Conservation (phyloP, 2,888 invertebrate species). For the Odontocerum albicorne region DNA sequence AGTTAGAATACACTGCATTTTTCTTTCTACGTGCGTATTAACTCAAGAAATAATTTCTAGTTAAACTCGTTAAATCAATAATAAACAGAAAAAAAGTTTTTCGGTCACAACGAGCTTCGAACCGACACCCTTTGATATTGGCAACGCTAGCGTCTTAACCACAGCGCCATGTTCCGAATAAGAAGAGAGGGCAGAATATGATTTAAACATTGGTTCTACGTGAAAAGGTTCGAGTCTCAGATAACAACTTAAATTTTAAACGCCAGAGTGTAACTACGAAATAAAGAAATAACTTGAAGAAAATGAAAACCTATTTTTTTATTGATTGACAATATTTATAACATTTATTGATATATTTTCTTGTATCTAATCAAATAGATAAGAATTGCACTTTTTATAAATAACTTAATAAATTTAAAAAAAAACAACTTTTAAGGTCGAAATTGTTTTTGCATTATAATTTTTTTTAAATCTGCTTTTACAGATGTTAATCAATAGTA, state of each 20-base stretch:
- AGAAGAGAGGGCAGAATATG: background rate
- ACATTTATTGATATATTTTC: too few species aligned
- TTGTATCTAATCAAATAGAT: too few species aligned
- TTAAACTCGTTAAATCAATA: background rate
- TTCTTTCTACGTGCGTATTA: constrained; percentile 13
- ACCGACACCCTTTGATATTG: constrained; percentile 39
- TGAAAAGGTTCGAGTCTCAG: constrained; percentile 8
- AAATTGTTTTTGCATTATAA: too few species aligned
- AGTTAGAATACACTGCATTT: constrained; percentile 48
- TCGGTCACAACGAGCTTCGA: constrained; percentile 40
- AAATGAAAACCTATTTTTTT: too few species aligned
- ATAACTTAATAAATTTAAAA: too few species aligned
- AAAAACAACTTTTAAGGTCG: too few species aligned
- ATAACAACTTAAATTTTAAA: background rate
- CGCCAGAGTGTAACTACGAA: background rate
- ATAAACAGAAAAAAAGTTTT: background rate
- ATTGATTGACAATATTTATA: too few species aligned
- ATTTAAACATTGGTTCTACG: too few species aligned
- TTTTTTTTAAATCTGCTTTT: too few species aligned
- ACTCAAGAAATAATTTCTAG: too few species aligned
- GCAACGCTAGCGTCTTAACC: background rate
- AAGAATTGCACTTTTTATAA: too few species aligned
- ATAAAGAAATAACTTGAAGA: background rate
- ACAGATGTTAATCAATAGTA: too few species aligned
- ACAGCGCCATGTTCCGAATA: background rate